These are phyloP conservation scores for Chaetogeoica ovagalla DNA, from an alignment of 2,888 invertebrate genomes.

Conservation along the genomic window DNA sequence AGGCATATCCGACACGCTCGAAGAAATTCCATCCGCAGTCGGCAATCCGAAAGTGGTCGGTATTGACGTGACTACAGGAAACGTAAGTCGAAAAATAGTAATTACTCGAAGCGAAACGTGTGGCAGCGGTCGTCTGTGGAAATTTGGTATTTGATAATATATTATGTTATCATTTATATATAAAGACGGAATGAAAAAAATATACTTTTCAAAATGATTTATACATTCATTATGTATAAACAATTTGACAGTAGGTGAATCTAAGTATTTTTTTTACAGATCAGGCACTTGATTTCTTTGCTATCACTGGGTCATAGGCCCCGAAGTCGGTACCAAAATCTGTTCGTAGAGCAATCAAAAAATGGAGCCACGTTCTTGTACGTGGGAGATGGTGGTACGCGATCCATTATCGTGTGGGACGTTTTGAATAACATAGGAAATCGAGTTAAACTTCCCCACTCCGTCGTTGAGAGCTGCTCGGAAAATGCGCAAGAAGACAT, in stretches of 20 bases:
- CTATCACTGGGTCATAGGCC: fast-evolving
- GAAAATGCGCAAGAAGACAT: background rate
- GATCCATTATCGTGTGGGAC: constrained; percentile 29
- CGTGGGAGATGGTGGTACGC: constrained; percentile 14
- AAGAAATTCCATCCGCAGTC: background rate
- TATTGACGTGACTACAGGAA: background rate
- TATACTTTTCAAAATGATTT: too few relatives aligned
- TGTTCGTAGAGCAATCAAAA: constrained; percentile 1
- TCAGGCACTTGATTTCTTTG: background rate
- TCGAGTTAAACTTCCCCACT: background rate
- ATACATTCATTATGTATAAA: too few relatives aligned
- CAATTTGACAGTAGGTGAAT: too few relatives aligned
- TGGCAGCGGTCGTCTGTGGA: background rate
- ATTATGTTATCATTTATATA: too few relatives aligned
- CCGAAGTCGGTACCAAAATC: background rate
- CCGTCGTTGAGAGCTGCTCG: background rate
- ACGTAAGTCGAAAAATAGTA: background rate
- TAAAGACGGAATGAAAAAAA: too few relatives aligned
- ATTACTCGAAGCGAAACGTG: background rate
- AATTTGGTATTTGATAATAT: background rate
- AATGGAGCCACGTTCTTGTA: background rate
- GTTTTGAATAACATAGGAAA: background rate
- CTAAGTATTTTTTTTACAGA: background rate
- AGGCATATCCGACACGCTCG: background rate
- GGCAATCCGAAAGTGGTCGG: background rate